Base-by-base conservation (phyloP, 2,113 vertebrate genomes). In the Cygnus atratus region DNA sequence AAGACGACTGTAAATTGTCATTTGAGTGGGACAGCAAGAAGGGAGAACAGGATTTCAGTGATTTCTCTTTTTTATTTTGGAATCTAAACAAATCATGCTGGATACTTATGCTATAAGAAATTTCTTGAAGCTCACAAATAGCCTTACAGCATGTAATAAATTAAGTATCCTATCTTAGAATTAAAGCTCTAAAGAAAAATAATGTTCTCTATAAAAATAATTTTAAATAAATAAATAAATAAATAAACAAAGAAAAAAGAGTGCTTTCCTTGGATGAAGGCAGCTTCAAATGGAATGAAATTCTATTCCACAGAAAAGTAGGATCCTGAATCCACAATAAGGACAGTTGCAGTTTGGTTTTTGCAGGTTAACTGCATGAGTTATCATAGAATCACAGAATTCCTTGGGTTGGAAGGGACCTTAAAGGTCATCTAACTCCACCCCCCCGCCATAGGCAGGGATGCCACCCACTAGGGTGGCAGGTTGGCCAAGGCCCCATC, bases 31-130 rank as follows among this genome's bases (percentile, higher is more conserved):
- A 63, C 10, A 52, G 28, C 11, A 66, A 88, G 62, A 89, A 92
- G 4, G 3, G 15, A 70, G 11, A 26, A 6, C 37, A 86, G 19
- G 26, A 66, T 24, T 78, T 29, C 6, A 78, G 58, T 13, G 12
- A 17, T 57, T 94, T 84, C 13, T 58, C 6, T 12, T 35, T 73
- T 92, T 54, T 79, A 3, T 52, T 92, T 65, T 81, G 6, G 16
- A 89, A 68, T 73, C 17, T 65, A 86, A 63, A 44, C 20, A 81
- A 84, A 6, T 63, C 6, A 57, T 75, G 14, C 8, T 87, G 20
- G 15, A 79, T 74, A 48, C 11, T 74, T 81, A 50, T 6, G 2
- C 14, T 63, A 48, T 0, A 0, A 74, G 8, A 41, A 80, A 77
- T 41, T 83, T 52, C 31, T 92, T 75, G 48, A 79, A 87, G 43